A percentile compares a stretch with the other conserved stretches of the same genome.
These are phyloP conservation scores for Drosophila sp. DNA, from an alignment of 1,140 invertebrate genomes.

Conservation along the genomic window DNA sequence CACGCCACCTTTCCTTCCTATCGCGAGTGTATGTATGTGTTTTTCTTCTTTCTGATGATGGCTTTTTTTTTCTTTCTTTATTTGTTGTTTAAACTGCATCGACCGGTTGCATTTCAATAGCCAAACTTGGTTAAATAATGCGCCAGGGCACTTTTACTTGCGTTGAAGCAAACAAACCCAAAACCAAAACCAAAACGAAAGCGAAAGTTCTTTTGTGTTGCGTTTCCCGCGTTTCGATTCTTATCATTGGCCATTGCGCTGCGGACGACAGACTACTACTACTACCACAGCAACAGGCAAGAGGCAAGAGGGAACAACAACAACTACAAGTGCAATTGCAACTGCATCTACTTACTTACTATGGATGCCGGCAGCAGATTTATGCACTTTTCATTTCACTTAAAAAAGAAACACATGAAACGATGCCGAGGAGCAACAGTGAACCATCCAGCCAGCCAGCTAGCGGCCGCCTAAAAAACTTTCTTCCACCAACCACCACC, in stretches of 20 bases:
- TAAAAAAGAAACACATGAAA: conserved; percentile 65
- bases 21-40: neutral
- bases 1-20: neutral
- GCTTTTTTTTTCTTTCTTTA: conserved; percentile 1
- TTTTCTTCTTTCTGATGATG: neutral
- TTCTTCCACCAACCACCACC: conserved; percentile 49
- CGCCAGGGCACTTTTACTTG: conserved; percentile 69
- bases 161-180: conserved; percentile 15
- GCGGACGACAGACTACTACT: neutral
- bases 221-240: conserved; percentile 61
- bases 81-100: conserved; percentile 44
- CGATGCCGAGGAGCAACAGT: conserved; percentile 45
- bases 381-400: conserved; percentile 82
- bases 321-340: conserved; percentile 18
- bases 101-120: conserved; percentile 78
- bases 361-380: conserved; percentile 55
- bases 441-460: too few species aligned
- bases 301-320: neutral
- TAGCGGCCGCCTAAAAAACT: conserved; percentile 45
- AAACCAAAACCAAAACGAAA: conserved; percentile 59
- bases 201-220: conserved; percentile 79
- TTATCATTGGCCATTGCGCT: conserved; percentile 53
- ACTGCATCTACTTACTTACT: conserved; percentile 14
- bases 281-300: neutral
- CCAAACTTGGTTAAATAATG: conserved; percentile 79